Base-by-base conservation (phyloP, 2,113 vertebrate genomes). In the Stictonetta naevosa region DNA sequence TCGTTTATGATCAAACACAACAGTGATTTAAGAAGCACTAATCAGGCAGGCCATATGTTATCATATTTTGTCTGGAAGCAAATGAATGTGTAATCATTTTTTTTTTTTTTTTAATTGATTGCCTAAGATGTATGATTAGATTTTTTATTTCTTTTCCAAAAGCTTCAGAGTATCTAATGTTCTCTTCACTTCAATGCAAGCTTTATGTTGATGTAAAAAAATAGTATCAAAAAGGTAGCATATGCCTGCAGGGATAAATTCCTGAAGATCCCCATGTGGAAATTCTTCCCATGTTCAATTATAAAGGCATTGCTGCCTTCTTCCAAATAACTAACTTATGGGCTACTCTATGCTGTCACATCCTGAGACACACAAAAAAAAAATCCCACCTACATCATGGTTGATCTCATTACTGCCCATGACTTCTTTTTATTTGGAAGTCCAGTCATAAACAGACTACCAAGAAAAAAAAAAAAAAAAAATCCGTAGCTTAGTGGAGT, bases 301-400 rank as follows among this genome's bases (percentile, higher is more conserved):
- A 60, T 23, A 44, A 6, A 6, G 3, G 58, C 13, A 8, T 72
- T 48, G 33, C n/a, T 48, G 19, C 26, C 48, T 22, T 85, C 29
- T 83, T 53, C 25, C 36, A 16, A 21, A 53, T 28, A 91, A 71
- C 28, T 82, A 38, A 59, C 28, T 28, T 50, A 26, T 2, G 15
- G 46, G 36, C 8, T 72, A 13, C 13, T 92, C 55, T 88, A 56
- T 74, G 25, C 36, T 91, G 18, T 59, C 48, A 36, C n/a, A 46
- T 68, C n/a, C 52, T 10, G 13, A 59, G 23, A 86, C 5, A 11
- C 14, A 38, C 23, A 52, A 13, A 52, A 25, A 68, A 95, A 53
- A 0, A 0, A 40, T 8, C 0, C 6, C 33, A 44, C 18, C 20
- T 58, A 46, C 5, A 53, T 63, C 33, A 25, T 8, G 8, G 10